A percentile compares a stretch with the other conserved stretches of the same genome.
Evolutionary conservation across 2,888 invertebrate species (phyloP).

Genomic region (Phania funesta): DNA sequence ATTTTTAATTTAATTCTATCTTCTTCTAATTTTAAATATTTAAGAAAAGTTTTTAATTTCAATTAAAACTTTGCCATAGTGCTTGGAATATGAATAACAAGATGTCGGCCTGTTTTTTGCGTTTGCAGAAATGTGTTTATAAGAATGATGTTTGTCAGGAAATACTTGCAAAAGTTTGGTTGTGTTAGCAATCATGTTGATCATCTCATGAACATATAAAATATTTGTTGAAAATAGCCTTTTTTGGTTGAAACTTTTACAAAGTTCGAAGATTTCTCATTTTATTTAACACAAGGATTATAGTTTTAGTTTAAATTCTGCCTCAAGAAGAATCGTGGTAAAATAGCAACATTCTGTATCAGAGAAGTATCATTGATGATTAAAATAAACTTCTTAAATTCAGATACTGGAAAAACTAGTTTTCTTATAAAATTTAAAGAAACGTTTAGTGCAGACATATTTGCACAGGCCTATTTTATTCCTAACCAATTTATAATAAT

Average conservation of each 20-base stretch:
- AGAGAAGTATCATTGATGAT: no score
- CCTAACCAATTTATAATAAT: no score
- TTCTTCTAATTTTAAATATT: conserved; percentile 15
- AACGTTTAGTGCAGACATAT: no score
- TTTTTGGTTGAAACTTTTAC: conserved; percentile 46
- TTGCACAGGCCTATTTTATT: no score
- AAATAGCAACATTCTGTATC: neutral
- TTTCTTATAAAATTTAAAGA: no score
- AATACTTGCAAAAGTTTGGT: conserved; percentile 19
- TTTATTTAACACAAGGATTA: neutral
- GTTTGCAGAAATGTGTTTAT: neutral
- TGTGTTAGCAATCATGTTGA: no score
- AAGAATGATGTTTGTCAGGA: conserved; percentile 23
- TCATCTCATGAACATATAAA: no score
- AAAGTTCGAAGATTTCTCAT: conserved; percentile 35
- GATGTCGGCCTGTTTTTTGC: neutral
- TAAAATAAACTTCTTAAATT: no score
- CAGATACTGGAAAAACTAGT: no score
- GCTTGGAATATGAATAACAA: conserved; percentile 22
- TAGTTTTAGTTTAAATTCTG: neutral
- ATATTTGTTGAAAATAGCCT: conserved; percentile 14
- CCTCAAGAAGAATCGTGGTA: neutral
- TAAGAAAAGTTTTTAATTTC: conserved; percentile 62
- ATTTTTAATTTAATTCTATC: no score
- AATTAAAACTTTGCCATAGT: conserved; percentile 61